phyloP scores from a whole-genome alignment of 2,113 vertebrate genomes.

The Pyrgilauda ruficollis region DNA sequence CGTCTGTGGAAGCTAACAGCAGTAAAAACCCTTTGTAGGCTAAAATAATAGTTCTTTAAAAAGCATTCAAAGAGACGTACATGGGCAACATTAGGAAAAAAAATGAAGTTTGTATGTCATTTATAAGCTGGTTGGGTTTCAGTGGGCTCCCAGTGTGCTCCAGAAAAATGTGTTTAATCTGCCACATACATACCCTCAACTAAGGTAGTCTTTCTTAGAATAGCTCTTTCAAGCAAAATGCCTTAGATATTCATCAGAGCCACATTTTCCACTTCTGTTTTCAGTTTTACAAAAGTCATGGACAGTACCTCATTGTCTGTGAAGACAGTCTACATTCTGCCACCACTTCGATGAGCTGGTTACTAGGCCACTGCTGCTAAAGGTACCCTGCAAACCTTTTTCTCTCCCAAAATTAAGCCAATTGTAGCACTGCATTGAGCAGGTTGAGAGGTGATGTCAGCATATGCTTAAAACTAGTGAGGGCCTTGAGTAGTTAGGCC shows the following conservation, averaged over 20 bases:
- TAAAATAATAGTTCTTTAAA: constrained; percentile 4
- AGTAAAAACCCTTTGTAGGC: background rate
- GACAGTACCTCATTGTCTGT: background rate
- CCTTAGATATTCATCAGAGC: background rate
- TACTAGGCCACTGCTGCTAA: background rate
- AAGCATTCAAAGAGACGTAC: background rate
- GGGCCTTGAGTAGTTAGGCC: background rate
- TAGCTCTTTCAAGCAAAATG: background rate
- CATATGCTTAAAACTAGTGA: background rate
- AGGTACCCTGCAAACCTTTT: background rate
- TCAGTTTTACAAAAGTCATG: background rate
- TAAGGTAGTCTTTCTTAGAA: background rate
- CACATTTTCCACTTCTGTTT: background rate
- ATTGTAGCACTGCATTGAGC: background rate
- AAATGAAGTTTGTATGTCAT: background rate
- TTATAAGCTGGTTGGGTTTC: background rate
- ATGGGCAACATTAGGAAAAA: background rate
- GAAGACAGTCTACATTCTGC: background rate
- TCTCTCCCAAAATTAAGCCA: background rate
- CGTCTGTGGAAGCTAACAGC: background rate
- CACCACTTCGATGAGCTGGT: background rate
- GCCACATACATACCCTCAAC: background rate
- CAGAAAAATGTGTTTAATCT: background rate
- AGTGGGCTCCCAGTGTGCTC: background rate
- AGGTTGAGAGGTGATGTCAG: background rate